Evolutionary conservation across 2,888 invertebrate species (phyloP).

Genomic region (Dinocampus coccinellae): DNA sequence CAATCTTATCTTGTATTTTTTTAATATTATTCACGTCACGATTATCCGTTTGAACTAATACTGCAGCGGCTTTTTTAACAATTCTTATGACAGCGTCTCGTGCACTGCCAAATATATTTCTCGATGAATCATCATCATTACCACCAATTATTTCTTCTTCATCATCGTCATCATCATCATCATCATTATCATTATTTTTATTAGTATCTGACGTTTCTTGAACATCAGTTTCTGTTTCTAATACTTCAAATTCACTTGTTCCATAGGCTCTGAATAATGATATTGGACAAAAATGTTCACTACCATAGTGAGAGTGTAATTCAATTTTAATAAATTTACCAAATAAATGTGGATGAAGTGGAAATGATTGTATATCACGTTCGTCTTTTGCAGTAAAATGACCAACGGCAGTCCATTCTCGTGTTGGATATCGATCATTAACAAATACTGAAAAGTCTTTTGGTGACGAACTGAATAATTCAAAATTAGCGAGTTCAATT

Average conservation of each 20-base stretch:
- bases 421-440: conserved; percentile 89
- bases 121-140: conserved; percentile 72
- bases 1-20: conserved; percentile 59
- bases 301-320: conserved; percentile 93
- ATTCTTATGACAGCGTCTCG: conserved; percentile 92
- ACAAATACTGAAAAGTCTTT: conserved; percentile 90
- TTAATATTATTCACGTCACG: conserved; percentile 73
- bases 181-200: conserved; percentile 67
- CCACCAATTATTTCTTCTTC: conserved; percentile 71
- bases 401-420: conserved; percentile 93
- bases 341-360: conserved; percentile 83
- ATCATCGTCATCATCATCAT: conserved; percentile 72
- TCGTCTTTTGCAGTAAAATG: conserved; percentile 90
- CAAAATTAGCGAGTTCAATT: conserved; percentile 96
- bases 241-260: conserved; percentile 91
- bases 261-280: conserved; percentile 96
- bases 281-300: conserved; percentile 97
- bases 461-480: conserved; percentile 97
- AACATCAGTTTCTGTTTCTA: conserved; percentile 80
- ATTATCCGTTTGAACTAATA: conserved; percentile 80
- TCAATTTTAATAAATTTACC: conserved; percentile 93
- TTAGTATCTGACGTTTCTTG: conserved; percentile 77
- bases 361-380: conserved; percentile 88
- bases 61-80: conserved; percentile 92
- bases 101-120: conserved; percentile 87